These are phyloP conservation scores for Hoplostethus mediterraneus DNA, from an alignment of 2,797 vertebrate species.

Conservation along the genomic window DNA sequence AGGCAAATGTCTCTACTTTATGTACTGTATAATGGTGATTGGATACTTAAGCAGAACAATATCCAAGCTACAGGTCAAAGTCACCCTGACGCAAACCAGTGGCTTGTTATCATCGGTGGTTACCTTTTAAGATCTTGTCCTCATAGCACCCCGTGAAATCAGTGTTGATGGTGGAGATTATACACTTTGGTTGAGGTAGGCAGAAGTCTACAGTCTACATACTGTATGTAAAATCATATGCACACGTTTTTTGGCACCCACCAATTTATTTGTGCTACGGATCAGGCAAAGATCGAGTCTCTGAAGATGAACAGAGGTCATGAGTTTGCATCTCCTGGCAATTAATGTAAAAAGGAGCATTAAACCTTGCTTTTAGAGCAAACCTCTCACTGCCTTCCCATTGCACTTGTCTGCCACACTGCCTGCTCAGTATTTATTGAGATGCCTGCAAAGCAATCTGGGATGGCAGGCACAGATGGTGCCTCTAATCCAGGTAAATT, in stretches of 20 bases:
- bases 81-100: slow-evolving; percentile 6
- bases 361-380: slow-evolving; percentile 55
- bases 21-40: background rate
- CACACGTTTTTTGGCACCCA: background rate
- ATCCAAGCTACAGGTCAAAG: slow-evolving; percentile 18
- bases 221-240: background rate
- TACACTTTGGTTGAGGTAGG: slow-evolving; percentile 14
- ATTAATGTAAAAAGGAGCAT: slow-evolving; percentile 73
- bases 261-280: slow-evolving; percentile 3
- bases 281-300: slow-evolving; percentile 22
- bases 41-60: background rate
- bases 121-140: slow-evolving; percentile 11
- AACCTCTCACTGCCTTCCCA: slow-evolving; percentile 54
- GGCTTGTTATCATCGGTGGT: background rate
- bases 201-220: background rate
- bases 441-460: slow-evolving; percentile 83
- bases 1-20: slow-evolving; percentile 2
- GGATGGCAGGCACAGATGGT: slow-evolving; percentile 84
- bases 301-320: slow-evolving; percentile 49
- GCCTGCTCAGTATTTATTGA: slow-evolving; percentile 84
- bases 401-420: slow-evolving; percentile 53
- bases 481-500: slow-evolving; percentile 87
- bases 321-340: slow-evolving; percentile 47
- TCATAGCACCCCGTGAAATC: slow-evolving; percentile 19
- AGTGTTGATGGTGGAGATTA: slow-evolving; percentile 19